Conservation (phyloP, 2,113 vertebrate species). For the Bujurquina vittata region DNA sequence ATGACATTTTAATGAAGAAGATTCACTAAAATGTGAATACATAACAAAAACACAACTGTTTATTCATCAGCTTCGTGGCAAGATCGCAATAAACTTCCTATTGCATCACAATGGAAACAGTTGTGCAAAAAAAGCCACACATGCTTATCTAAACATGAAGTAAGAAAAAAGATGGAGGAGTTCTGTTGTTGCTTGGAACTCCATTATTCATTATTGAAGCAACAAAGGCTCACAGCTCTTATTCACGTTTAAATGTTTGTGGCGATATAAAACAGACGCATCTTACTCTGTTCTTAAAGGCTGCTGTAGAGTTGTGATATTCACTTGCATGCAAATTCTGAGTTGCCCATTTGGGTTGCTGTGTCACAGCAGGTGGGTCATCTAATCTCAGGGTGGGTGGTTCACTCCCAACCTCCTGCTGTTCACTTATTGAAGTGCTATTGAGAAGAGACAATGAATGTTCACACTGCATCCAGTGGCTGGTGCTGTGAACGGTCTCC, state of each 20-base stretch:
- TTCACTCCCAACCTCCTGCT: background rate
- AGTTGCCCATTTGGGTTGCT: background rate
- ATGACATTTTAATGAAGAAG: background rate
- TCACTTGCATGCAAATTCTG: background rate
- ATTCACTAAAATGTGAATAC: background rate
- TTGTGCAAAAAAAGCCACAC: background rate
- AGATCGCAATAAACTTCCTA: background rate
- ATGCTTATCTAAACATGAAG: background rate
- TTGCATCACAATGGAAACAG: slow-evolving; percentile 1
- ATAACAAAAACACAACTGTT: background rate
- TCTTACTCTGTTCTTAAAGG: background rate
- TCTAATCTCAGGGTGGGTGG: background rate
- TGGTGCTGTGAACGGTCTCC: background rate
- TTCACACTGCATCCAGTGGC: background rate
- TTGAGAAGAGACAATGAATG: background rate
- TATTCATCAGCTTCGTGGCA: background rate
- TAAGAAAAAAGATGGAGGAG: background rate
- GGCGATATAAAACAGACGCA: background rate
- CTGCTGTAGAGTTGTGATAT: background rate
- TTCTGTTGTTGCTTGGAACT: too few relatives aligned
- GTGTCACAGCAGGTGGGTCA: background rate
- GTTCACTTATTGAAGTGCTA: background rate
- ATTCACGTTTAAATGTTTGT: background rate
- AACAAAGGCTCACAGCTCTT: background rate
- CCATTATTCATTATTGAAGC: background rate